These are phyloP conservation scores for Grus americana DNA, from an alignment of 2,113 vertebrate species.

Conservation along the genomic window DNA sequence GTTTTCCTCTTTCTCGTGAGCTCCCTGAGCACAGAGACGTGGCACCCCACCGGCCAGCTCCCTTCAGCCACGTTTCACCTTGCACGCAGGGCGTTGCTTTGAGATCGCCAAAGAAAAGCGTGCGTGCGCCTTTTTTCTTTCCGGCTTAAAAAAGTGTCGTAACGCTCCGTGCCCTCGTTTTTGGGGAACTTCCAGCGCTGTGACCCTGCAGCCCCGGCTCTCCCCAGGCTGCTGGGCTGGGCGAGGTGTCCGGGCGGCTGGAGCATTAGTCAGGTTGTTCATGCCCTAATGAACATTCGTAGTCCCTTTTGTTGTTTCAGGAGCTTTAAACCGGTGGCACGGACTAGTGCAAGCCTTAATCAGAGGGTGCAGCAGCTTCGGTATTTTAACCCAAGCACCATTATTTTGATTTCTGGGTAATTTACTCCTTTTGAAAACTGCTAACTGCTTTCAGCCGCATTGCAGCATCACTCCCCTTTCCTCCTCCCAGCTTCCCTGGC, in stretches of 20 bases:
- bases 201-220: neutral
- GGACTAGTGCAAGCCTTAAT: neutral
- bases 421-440: neutral
- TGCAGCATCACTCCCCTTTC: neutral
- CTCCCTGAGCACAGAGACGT: accelerated
- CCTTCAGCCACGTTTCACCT: neutral
- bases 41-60: neutral
- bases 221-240: neutral
- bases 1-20: neutral
- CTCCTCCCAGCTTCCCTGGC: accelerated
- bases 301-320: neutral
- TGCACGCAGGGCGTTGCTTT: accelerated
- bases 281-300: too few relatives aligned
- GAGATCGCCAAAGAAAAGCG: too few relatives aligned
- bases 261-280: neutral
- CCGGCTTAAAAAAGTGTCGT: accelerated
- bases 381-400: neutral
- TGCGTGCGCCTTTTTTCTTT: neutral
- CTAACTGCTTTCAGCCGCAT: neutral
- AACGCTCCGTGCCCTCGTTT: accelerated
- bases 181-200: too few relatives aligned
- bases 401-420: neutral
- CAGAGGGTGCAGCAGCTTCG: neutral
- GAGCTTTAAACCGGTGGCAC: neutral
- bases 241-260: neutral